Conservation (phyloP, 2,888 invertebrate species). For the Scaptomyza parva region DNA sequence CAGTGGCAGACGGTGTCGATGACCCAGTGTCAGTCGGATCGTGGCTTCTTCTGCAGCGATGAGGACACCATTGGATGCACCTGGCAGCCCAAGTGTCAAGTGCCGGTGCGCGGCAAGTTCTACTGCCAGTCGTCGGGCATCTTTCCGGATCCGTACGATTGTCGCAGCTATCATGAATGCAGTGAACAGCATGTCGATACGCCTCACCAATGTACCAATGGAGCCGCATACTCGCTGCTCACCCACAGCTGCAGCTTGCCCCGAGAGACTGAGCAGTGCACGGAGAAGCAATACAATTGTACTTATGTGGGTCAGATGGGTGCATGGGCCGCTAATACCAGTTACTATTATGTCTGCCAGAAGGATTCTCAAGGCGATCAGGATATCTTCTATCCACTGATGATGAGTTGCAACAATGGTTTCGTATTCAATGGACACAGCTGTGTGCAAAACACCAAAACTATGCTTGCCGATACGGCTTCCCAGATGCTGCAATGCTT, state of each 20-base stretch:
- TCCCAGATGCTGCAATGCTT: slow-evolving; percentile 10
- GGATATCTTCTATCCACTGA: slow-evolving; percentile 66
- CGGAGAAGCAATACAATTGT: slow-evolving; percentile 70
- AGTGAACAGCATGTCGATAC: slow-evolving; percentile 58
- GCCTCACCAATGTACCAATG: slow-evolving; percentile 65
- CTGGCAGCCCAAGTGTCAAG: slow-evolving; percentile 60
- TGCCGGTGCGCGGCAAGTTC: slow-evolving; percentile 71
- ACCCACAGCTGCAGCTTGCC: slow-evolving; percentile 65
- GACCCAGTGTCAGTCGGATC: slow-evolving; percentile 58
- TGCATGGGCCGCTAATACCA: slow-evolving; percentile 71
- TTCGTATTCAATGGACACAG: slow-evolving; percentile 59
- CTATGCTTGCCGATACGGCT: background rate
- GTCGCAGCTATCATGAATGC: slow-evolving; percentile 81
- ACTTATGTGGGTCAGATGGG: slow-evolving; percentile 64
- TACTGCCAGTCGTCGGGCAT: slow-evolving; percentile 72
- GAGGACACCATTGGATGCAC: slow-evolving; percentile 66
- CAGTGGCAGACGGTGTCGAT: slow-evolving; percentile 66
- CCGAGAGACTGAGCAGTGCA: slow-evolving; percentile 60
- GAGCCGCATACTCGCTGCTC: slow-evolving; percentile 69
- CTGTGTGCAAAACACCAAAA: slow-evolving; percentile 34
- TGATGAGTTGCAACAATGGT: slow-evolving; percentile 73
- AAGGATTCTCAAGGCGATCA: slow-evolving; percentile 29
- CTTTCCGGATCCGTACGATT: slow-evolving; percentile 83
- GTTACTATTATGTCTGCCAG: slow-evolving; percentile 78
- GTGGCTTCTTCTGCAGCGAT: slow-evolving; percentile 72